Evolutionary conservation across 2,113 vertebrate species (phyloP), one percentile per base, ranked within the genome.

Genomic region (Pagrus major): DNA sequence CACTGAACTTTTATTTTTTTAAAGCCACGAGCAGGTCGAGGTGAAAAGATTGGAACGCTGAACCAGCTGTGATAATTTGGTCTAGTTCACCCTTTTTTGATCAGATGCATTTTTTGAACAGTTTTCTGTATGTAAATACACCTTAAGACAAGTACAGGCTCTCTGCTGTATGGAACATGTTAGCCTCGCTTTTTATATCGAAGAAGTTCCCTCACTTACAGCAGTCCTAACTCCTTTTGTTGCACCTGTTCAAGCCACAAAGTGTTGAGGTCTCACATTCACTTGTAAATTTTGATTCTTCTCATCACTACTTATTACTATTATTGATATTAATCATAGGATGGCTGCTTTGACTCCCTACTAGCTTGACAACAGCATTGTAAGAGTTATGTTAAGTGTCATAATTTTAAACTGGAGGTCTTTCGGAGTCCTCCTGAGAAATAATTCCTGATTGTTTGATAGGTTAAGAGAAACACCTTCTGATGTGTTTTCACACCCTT

Each of bases 51-150:
- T 56, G 77, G 85, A 90, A 86, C 76, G 60, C 73, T 58, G 78
- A 88, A 69, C 90, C 93, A 93, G 91, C 91, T 76, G 92, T 90
- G 82, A 87, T 92, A 71, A 88, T 93, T 95, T 83, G 90, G 91
- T 94, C 91, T 94, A 95, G 94, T 94, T 94, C 89, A 91, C 92
- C 64, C 51, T 90, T 56, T 88, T 84, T 72, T 79, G 87, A 84
- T 81, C 76, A 80, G 80, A 89, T 79, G 71, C 61, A 67, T 67
- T 63, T 83, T 86, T 83, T 60, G 76, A 63, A 75, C 65, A 39
- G 58, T 78, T 78, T 49, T 79, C 55, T 88, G 69, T 84, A 70
- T 91, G 86, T 91, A 89, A 27, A 88, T 89, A 86, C 79, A 87
- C 74, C 29, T 74, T 71, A 82, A 78, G 78, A 79, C 63, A 56